phyloP scores from a whole-genome alignment of 2,888 invertebrate genomes.

The Zeuzera pyrina region DNA sequence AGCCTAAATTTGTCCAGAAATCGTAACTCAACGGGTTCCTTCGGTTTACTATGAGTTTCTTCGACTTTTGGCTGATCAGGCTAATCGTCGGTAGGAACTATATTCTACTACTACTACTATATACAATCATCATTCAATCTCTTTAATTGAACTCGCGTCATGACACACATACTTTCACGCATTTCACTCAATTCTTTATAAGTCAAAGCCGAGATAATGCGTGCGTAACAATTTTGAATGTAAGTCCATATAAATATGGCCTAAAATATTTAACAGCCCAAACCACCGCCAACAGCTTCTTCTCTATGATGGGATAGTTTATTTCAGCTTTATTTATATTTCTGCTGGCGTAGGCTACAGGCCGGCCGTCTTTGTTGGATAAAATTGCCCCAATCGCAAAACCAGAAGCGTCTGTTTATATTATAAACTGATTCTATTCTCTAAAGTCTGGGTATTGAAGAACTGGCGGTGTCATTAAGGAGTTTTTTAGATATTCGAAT shows the following conservation, averaged over 20 bases:
- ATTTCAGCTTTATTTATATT: conserved; percentile 7
- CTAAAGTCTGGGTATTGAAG: conserved; percentile 7
- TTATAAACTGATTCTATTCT: conserved; percentile 3
- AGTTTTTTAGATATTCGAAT: conserved; percentile 1
- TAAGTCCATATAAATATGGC: conserved; percentile 13
- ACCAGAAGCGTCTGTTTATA: conserved; percentile 5
- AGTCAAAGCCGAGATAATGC: conserved; percentile 3
- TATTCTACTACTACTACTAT: too few species aligned
- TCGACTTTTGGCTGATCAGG: conserved; percentile 4
- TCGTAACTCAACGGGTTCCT: neutral
- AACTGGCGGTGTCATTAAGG: conserved; percentile 1
- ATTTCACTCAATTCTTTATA: conserved; percentile 1
- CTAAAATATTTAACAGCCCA: conserved; percentile 14
- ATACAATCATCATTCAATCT: neutral
- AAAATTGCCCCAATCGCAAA: conserved; percentile 11
- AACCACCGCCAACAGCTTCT: conserved; percentile 12
- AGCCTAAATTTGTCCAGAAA: too few species aligned
- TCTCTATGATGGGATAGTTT: conserved; percentile 12
- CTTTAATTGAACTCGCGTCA: conserved; percentile 2
- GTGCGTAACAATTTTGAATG: conserved; percentile 8
- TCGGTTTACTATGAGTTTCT: conserved; percentile 1
- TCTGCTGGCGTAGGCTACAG: conserved; percentile 14
- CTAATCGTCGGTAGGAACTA: neutral
- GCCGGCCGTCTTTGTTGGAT: conserved; percentile 5
- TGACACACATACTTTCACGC: conserved; percentile 2